phyloP scores from a whole-genome alignment of 1,140 invertebrate genomes.

The Drosophila sproati region DNA sequence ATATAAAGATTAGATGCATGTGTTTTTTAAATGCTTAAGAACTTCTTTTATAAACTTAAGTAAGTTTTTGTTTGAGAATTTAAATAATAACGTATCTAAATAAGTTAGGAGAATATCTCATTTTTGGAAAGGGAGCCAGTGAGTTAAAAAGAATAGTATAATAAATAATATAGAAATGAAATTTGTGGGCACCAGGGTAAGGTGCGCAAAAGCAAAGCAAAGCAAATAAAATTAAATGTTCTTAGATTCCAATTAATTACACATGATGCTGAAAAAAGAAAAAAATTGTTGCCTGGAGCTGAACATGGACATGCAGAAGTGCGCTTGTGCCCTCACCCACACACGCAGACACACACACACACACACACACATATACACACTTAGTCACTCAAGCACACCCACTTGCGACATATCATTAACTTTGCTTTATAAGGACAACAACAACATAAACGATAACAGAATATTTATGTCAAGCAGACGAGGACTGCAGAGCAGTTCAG shows the following conservation, averaged over 20 bases:
- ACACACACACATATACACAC: constrained; percentile 18
- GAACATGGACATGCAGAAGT: constrained; percentile 24
- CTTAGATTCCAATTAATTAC: constrained; percentile 69
- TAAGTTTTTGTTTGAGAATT: no score
- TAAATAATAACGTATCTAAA: no score
- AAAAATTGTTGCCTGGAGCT: constrained; percentile 1
- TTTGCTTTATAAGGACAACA: constrained; percentile 62
- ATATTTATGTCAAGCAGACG: constrained; percentile 10
- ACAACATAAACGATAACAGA: constrained; percentile 12
- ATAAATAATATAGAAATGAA: constrained; percentile 30
- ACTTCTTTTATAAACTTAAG: no score
- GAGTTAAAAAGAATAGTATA: constrained; percentile 23
- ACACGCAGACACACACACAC: not conserved
- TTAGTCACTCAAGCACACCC: constrained; percentile 30
- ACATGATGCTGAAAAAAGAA: constrained; percentile 18
- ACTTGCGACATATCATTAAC: constrained; percentile 77
- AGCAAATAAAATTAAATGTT: constrained; percentile 51
- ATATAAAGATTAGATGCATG: no score
- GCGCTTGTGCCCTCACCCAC: constrained; percentile 26
- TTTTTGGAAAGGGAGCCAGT: not conserved
- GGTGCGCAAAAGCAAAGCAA: constrained; percentile 21
- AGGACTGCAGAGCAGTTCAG: constrained; percentile 9
- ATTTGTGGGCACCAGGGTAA: constrained; percentile 20
- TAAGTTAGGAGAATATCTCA: not conserved
- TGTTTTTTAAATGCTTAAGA: no score